Percentiles rank a stretch among this genome's conserved stretches.
phyloP scores from a whole-genome alignment of 2,888 invertebrate species.

The Drosophila suboccidentalis region DNA sequence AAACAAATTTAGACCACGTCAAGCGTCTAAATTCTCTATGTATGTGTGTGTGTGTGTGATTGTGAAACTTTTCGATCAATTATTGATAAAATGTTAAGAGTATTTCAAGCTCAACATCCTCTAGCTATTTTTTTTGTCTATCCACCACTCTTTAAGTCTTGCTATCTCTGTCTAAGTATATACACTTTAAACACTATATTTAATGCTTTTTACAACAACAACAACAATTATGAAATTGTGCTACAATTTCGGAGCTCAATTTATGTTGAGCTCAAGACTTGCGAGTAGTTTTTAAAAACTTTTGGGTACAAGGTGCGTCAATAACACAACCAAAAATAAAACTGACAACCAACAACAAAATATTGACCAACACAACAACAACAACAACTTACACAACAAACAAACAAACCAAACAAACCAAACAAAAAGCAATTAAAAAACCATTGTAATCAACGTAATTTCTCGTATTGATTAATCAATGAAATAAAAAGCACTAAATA shows the following conservation, averaged over 20 bases:
- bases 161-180: conserved; percentile 23
- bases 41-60: conserved; percentile 46
- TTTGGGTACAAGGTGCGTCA: conserved; percentile 78
- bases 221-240: conserved; percentile 19
- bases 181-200: conserved; percentile 46
- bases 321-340: conserved; percentile 60
- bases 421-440: conserved; percentile 73
- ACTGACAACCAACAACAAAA: conserved; percentile 41
- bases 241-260: conserved; percentile 33
- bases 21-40: conserved; percentile 16
- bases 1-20: conserved; percentile 9
- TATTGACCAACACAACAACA: conserved; percentile 65
- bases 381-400: conserved; percentile 30
- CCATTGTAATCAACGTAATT: conserved; percentile 73
- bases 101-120: conserved; percentile 12
- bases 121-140: conserved; percentile 23
- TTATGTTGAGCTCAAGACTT: conserved; percentile 31
- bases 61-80: conserved; percentile 54
- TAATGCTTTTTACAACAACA: conserved; percentile 61
- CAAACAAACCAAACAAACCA: conserved; percentile 43
- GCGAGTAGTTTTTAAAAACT: conserved; percentile 41
- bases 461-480: conserved; percentile 74
- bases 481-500: conserved; percentile 84
- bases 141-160: conserved; percentile 21
- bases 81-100: conserved; percentile 23